These are phyloP conservation scores for Aphidius ervi DNA, from an alignment of 1,140 invertebrate genomes.

Conservation along the genomic window DNA sequence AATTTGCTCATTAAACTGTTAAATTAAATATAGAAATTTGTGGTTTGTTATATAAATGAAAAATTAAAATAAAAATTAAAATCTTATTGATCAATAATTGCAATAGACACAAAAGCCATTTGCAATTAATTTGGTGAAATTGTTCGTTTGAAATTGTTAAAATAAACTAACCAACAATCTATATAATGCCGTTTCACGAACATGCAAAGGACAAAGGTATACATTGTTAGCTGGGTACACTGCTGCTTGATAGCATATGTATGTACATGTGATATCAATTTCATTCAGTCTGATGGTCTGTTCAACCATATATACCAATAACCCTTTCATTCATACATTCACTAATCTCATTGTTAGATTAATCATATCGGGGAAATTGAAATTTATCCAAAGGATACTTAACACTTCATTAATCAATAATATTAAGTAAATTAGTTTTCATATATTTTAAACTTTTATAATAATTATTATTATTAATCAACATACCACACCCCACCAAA, in stretches of 20 bases:
- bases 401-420: too few species aligned
- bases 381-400: too few species aligned
- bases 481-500: constrained; percentile 90
- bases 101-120: background rate
- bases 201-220: constrained; percentile 9
- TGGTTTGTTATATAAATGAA: too few species aligned
- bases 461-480: background rate
- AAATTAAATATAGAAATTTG: too few species aligned
- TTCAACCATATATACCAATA: background rate
- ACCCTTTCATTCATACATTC: background rate
- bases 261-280: background rate
- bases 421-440: too few species aligned
- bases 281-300: background rate
- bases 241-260: background rate
- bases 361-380: too few species aligned
- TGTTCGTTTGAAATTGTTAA: constrained; percentile 13
- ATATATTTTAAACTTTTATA: too few species aligned
- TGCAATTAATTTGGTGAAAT: constrained; percentile 16
- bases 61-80: too few species aligned
- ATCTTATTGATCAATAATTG: too few species aligned
- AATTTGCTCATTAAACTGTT: too few species aligned
- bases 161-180: constrained; percentile 15
- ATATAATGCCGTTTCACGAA: background rate
- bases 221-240: background rate
- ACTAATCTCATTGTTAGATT: too few species aligned